Evolutionary conservation across 2,113 vertebrate species (phyloP).

Genomic region (Mus spicilegus): DNA sequence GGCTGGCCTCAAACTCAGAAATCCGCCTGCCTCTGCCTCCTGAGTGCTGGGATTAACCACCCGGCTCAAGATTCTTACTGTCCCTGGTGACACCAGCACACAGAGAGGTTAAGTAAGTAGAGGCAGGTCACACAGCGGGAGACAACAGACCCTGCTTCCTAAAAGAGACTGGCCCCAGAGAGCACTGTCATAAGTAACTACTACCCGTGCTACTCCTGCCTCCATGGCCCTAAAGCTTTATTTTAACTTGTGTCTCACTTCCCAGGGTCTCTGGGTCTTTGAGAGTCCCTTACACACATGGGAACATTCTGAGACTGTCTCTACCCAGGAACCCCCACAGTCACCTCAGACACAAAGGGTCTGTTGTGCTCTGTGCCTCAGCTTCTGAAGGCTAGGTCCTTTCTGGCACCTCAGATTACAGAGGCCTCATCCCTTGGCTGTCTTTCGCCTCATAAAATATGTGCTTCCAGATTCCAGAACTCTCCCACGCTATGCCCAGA

Average conservation of each 20-base stretch:
- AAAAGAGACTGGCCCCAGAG: not conserved
- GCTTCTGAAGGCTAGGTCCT: not conserved
- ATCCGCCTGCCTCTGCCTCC: too few relatives aligned
- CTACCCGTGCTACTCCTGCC: not conserved
- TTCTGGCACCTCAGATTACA: not conserved
- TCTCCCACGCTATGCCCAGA: not conserved
- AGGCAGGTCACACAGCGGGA: not conserved
- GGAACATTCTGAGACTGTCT: not conserved
- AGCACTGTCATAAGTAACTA: not conserved
- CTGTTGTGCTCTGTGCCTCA: not conserved
- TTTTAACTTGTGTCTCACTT: not conserved
- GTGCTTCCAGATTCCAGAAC: not conserved
- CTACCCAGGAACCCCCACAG: not conserved
- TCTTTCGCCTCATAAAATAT: not conserved
- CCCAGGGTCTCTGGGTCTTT: not conserved
- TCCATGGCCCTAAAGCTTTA: not conserved
- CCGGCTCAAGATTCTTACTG: not conserved
- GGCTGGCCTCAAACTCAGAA: too few relatives aligned
- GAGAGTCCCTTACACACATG: not conserved
- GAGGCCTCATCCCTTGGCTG: not conserved
- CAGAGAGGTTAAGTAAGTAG: too few relatives aligned
- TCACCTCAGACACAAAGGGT: not conserved
- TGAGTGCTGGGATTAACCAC: too few relatives aligned
- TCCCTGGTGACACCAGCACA: not conserved
- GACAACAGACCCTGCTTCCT: not conserved